Evolutionary conservation across 2,113 vertebrate species (phyloP).

Genomic region (Fregetta grallaria): DNA sequence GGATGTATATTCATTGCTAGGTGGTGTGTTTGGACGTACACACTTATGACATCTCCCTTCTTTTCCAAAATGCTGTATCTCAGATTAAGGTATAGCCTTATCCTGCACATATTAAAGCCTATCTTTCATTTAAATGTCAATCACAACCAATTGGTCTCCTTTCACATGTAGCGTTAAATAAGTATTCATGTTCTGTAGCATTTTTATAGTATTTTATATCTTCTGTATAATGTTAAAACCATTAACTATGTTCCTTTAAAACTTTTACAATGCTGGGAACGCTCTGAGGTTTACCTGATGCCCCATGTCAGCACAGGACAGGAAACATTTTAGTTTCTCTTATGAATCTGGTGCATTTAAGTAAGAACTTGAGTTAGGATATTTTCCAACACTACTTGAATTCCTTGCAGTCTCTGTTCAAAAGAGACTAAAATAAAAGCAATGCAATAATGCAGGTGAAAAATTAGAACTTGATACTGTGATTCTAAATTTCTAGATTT

Average conservation of each 20-base stretch:
- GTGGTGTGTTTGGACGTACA: background rate
- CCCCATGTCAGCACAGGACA: background rate
- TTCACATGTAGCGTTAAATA: accelerated
- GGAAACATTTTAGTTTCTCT: background rate
- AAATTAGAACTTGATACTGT: background rate
- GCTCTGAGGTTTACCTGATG: background rate
- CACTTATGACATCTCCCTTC: background rate
- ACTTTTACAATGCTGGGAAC: background rate
- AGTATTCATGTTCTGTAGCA: background rate
- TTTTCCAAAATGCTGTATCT: background rate
- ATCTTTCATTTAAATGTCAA: background rate
- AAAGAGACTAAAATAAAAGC: background rate
- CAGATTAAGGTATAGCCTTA: background rate
- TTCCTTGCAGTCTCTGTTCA: background rate
- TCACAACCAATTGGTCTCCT: background rate
- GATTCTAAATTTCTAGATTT: background rate
- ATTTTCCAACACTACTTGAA: background rate
- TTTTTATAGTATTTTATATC: background rate
- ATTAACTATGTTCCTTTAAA: background rate
- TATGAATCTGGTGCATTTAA: background rate
- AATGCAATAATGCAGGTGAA: background rate
- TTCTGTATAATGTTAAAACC: background rate
- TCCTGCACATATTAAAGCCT: background rate
- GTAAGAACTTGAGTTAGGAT: background rate
- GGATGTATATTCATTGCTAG: background rate